phyloP scores from a whole-genome alignment of 1,140 invertebrate species.

The Ooceraea biroi region DNA sequence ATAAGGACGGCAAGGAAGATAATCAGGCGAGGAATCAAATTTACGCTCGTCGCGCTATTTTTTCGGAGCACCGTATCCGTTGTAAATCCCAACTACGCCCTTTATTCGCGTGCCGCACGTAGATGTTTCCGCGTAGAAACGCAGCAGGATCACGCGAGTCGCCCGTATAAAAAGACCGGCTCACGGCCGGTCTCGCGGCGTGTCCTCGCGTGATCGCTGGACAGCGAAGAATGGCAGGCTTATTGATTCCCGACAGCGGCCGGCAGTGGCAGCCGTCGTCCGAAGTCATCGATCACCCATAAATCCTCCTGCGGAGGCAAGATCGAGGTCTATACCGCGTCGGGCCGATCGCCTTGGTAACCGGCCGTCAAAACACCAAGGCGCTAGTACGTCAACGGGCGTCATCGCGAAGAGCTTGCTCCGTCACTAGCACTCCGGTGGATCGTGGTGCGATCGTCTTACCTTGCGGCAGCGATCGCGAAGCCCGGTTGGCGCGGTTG shows the following conservation, averaged over 20 bases:
- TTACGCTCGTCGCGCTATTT: not conserved
- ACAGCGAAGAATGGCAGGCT: not conserved
- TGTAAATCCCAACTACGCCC: slow-evolving; percentile 63
- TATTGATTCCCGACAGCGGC: not conserved
- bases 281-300: slow-evolving; percentile 60
- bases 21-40: not conserved
- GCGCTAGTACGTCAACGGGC: slow-evolving; percentile 29
- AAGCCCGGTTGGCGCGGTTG: not conserved
- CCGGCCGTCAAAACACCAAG: slow-evolving; percentile 75
- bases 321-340: slow-evolving; percentile 18
- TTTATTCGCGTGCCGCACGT: slow-evolving; percentile 67
- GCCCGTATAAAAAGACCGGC: slow-evolving; percentile 7
- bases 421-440: slow-evolving; percentile 14
- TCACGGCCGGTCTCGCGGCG: not conserved
- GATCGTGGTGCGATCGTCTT: slow-evolving; percentile 39
- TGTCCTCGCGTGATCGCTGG: not conserved
- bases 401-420: slow-evolving; percentile 10
- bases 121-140: slow-evolving; percentile 1
- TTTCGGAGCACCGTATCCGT: not conserved
- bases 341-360: slow-evolving; percentile 76
- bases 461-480: not conserved
- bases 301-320: slow-evolving; percentile 24
- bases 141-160: slow-evolving; percentile 62
- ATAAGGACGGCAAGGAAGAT: not conserved
- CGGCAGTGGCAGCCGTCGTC: not conserved